Conservation (phyloP, 35 echinoderm and acorn worm species). For the Anneissia japonica region DNA sequence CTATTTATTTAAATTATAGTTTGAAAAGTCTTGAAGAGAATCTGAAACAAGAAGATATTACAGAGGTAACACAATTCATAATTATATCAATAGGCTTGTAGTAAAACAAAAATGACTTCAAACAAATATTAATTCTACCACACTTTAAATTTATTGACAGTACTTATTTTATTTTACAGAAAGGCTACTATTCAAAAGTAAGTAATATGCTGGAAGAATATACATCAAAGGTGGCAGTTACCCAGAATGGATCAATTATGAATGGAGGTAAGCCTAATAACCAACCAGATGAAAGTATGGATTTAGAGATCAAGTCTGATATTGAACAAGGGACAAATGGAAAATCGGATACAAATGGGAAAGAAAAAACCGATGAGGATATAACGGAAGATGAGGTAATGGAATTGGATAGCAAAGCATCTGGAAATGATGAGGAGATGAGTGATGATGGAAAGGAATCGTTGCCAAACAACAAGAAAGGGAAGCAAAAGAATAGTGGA, state of each 20-base stretch:
- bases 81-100: not conserved
- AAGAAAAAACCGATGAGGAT: slow-evolving; percentile 3
- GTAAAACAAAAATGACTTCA: not conserved
- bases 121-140: not conserved
- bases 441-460: slow-evolving; percentile 11
- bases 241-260: not conserved
- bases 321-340: slow-evolving; percentile 15
- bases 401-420: slow-evolving; percentile 54
- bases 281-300: slow-evolving; percentile 39
- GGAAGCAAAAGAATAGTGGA: not conserved
- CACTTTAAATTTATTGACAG: not conserved
- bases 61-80: slow-evolving; percentile 49
- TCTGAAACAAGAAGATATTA: slow-evolving; percentile 75
- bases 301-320: slow-evolving; percentile 74
- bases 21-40: slow-evolving; percentile 74
- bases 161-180: slow-evolving; percentile 43
- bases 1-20: slow-evolving; percentile 35
- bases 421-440: slow-evolving; percentile 30
- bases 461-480: not conserved
- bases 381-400: slow-evolving; percentile 33
- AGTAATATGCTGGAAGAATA: not conserved
- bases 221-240: not conserved
- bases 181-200: slow-evolving; percentile 20
- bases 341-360: slow-evolving; percentile 15
- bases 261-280: slow-evolving; percentile 6